Percentiles rank a stretch among this genome's conserved stretches.
phyloP scores from a whole-genome alignment of 2,888 invertebrate genomes.

The Chloromyia formosa region DNA sequence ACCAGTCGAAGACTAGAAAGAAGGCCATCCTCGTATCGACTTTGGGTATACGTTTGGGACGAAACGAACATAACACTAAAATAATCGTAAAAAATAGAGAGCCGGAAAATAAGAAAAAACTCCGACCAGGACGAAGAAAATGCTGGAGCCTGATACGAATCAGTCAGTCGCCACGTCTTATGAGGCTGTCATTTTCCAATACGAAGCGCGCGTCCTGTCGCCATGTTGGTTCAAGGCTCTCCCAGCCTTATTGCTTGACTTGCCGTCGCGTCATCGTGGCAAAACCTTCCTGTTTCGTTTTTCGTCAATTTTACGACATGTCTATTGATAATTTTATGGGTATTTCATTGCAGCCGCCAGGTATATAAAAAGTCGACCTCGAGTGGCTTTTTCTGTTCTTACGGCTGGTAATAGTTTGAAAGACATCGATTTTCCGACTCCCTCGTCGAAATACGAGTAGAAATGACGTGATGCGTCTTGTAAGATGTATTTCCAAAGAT shows the following conservation, averaged over 20 bases:
- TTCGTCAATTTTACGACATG: conserved; percentile 47
- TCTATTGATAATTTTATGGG: conserved; percentile 49
- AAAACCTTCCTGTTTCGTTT: not conserved
- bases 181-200: conserved; percentile 11
- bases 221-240: conserved; percentile 22
- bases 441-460: not conserved
- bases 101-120: conserved; percentile 46
- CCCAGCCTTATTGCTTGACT: too few species aligned
- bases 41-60: not conserved
- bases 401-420: conserved; percentile 27
- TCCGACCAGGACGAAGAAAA: conserved; percentile 9
- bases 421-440: conserved; percentile 10
- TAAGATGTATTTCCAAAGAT: conserved; percentile 17
- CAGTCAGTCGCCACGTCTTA: conserved; percentile 23
- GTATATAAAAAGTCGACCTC: conserved; percentile 40
- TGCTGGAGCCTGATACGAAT: conserved; percentile 42
- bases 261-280: not conserved
- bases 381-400: conserved; percentile 48
- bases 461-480: conserved; percentile 19
- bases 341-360: conserved; percentile 47
- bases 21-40: not conserved
- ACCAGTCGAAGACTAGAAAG: not conserved
- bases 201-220: conserved; percentile 9
- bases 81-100: conserved; percentile 49
- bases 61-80: conserved; percentile 45